phyloP scores from a whole-genome alignment of 2,113 vertebrate genomes.

The Austrofundulus limnaeus region DNA sequence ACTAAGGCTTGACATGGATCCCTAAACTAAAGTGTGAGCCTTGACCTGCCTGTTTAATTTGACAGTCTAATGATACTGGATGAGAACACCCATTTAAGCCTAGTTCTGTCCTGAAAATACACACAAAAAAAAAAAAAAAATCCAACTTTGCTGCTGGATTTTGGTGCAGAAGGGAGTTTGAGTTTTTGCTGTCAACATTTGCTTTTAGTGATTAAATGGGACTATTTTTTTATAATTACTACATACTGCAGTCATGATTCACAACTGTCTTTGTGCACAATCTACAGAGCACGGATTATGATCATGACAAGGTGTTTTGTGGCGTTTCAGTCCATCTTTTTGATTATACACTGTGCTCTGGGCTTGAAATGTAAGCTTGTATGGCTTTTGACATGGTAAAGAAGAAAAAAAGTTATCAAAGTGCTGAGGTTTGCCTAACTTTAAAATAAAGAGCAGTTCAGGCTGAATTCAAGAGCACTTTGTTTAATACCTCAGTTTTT shows the following conservation, averaged over 20 bases:
- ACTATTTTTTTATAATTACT: conserved; percentile 48
- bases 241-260: conserved; percentile 54
- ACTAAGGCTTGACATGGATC: conserved; percentile 79
- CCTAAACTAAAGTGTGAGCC: conserved; percentile 83
- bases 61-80: conserved; percentile 44
- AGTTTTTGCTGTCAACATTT: conserved; percentile 40
- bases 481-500: no score
- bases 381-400: no score
- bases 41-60: conserved; percentile 57
- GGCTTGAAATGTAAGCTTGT: not conserved
- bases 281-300: conserved; percentile 1
- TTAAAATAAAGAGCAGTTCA: no score
- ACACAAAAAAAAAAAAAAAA: no score
- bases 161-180: conserved; percentile 36
- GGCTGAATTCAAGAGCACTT: no score
- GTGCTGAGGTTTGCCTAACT: no score
- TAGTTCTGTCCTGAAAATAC: conserved; percentile 39
- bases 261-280: conserved; percentile 4
- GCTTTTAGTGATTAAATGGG: conserved; percentile 28
- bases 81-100: conserved; percentile 49
- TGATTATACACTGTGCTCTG: not conserved
- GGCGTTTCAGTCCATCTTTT: conserved; percentile 9
- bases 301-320: conserved; percentile 11
- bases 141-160: conserved; percentile 41
- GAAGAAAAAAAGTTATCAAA: no score